Evolutionary conservation across 2,113 vertebrate genomes (phyloP).

Genomic region (Lophius piscatorius): DNA sequence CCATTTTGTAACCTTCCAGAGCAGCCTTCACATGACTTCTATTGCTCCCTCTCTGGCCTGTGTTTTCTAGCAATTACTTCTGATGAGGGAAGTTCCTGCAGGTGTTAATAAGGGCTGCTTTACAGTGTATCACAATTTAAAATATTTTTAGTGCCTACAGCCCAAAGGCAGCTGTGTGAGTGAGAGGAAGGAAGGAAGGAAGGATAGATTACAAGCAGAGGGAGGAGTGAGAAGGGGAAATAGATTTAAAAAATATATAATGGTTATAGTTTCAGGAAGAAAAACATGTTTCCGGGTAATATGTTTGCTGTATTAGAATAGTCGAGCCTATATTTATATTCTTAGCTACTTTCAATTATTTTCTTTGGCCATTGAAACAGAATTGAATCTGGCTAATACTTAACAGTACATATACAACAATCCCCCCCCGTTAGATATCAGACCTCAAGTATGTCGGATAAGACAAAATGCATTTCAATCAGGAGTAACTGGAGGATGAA

Average conservation of each 20-base stretch:
- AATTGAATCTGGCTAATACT: too few species aligned
- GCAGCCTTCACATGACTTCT: conserved; percentile 10
- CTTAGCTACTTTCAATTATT: too few species aligned
- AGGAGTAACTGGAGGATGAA: too few species aligned
- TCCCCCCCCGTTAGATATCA: too few species aligned
- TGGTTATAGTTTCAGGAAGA: background rate
- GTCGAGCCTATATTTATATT: too few species aligned
- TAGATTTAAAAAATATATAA: too few species aligned
- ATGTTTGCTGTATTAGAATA: background rate
- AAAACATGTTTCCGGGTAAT: background rate
- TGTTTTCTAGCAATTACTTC: conserved; percentile 26
- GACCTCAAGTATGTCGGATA: too few species aligned
- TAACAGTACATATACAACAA: too few species aligned
- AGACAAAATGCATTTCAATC: too few species aligned
- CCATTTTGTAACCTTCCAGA: too few species aligned
- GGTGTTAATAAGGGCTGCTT: conserved; percentile 57
- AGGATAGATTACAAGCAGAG: background rate
- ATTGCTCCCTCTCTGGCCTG: conserved; percentile 23
- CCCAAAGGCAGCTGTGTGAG: conserved; percentile 38
- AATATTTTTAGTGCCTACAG: conserved; percentile 62
- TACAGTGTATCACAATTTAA: conserved; percentile 59
- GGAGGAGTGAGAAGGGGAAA: too few species aligned
- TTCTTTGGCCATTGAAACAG: background rate
- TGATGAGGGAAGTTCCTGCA: conserved; percentile 34
- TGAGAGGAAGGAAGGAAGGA: conserved; percentile 12